Evolutionary conservation across 1,140 invertebrate genomes (phyloP).

Genomic region (Pseudoatta argentina): DNA sequence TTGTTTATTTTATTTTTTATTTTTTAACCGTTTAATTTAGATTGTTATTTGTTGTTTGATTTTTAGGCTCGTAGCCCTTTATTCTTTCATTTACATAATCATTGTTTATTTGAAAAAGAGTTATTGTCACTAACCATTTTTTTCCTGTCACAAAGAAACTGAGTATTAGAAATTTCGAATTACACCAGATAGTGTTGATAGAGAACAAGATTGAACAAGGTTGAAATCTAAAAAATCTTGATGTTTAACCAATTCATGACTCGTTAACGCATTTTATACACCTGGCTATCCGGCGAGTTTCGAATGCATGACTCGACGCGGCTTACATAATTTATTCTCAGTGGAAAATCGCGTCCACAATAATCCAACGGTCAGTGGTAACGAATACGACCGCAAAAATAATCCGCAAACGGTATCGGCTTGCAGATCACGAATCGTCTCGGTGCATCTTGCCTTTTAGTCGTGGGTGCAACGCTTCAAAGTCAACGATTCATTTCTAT

Average conservation of each 20-base stretch:
- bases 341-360: not conserved
- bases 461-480: slow-evolving; percentile 1
- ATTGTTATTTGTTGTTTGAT: too few relatives aligned
- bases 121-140: not conserved
- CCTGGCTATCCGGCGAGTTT: not conserved
- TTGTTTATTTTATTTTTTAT: too few relatives aligned
- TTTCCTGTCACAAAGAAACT: not conserved
- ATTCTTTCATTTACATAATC: not conserved
- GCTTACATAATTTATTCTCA: slow-evolving; percentile 44
- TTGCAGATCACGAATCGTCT: not conserved
- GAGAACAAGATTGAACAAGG: not conserved
- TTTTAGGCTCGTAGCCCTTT: too few relatives aligned
- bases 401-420: slow-evolving; percentile 16
- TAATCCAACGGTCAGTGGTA: slow-evolving; percentile 34
- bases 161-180: not conserved
- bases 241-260: not conserved
- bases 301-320: not conserved
- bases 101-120: not conserved
- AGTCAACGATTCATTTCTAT: not conserved
- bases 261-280: not conserved
- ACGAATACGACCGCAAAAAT: slow-evolving; percentile 49
- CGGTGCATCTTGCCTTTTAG: slow-evolving; percentile 1
- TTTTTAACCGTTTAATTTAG: too few relatives aligned
- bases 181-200: not conserved
- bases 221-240: not conserved